These are phyloP conservation scores for Calvadosia cruxmelitensis DNA, from an alignment of 30 jellyfish, hydroid and myxozoan species.

Conservation along the genomic window DNA sequence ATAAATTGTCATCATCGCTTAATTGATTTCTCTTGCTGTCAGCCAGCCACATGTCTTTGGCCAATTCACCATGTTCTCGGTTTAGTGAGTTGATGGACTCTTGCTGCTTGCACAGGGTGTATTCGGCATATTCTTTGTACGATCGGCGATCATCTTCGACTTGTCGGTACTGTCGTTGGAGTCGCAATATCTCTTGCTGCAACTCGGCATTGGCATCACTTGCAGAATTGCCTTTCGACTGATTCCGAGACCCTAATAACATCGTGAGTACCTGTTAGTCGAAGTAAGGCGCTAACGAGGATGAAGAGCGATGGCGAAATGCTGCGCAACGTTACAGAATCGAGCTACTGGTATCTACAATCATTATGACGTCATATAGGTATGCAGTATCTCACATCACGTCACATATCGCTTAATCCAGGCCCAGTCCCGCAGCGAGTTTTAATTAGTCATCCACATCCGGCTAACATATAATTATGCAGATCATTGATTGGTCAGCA, in stretches of 20 bases:
- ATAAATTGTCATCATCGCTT: constrained; percentile 18
- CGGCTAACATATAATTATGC: no score
- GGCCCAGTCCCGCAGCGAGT: no score
- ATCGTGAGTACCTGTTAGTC: no score
- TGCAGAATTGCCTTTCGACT: not conserved
- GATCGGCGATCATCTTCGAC: constrained; percentile 74
- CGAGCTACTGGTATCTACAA: no score
- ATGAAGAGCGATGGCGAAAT: no score
- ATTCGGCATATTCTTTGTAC: constrained; percentile 48
- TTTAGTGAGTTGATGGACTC: constrained; percentile 22
- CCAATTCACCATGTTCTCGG: constrained; percentile 53
- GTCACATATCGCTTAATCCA: no score
- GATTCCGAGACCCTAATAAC: not conserved
- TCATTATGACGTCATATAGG: no score
- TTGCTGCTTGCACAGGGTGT: constrained; percentile 35
- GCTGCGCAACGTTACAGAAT: no score
- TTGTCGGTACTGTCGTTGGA: constrained; percentile 71
- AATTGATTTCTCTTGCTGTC: constrained; percentile 17
- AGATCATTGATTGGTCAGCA: no score
- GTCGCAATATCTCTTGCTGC: constrained; percentile 34
- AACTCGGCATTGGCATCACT: constrained; percentile 39
- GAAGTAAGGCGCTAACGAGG: no score
- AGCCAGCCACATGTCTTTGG: constrained; percentile 50
- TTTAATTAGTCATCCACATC: no score
- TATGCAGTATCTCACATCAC: no score